Base-by-base conservation (phyloP, 2,113 vertebrate genomes). In the Podiceps cristatus region DNA sequence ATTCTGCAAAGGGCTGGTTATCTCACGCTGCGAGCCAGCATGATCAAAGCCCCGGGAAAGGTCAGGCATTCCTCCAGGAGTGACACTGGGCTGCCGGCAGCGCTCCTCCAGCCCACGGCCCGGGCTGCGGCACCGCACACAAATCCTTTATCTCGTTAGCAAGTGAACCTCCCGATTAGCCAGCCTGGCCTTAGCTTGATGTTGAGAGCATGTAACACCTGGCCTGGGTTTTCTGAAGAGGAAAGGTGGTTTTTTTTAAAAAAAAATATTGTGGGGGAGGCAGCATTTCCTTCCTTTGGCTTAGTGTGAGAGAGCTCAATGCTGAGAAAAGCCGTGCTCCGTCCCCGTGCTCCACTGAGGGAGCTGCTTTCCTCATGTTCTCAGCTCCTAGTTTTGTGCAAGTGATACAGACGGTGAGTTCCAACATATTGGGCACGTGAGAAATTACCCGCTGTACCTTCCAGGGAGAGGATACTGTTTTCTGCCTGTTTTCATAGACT, bases 31-130 rank as follows among this genome's bases (percentile, higher is more conserved):
- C 22, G 96, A 97, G 97, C 95, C 92, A 94, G 82, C 85, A 89
- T 96, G 97, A 98, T 98, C 98, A 98, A 98, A 98, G 98, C 93
- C 93, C 94, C 77, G 28, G 90, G 95, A 97, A 98, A 98, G 98
- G 97, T 97, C 97, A 98, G 96, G 85, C 98, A 94, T 98, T 98
- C 96, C 97, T 96, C 73, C 89, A 97, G 91, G 75, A 53, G 58
- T 75, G 95, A 95, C 86, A 88, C 85, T 93, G 64, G n/a, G 86
- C 97, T 94, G 95, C 96, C 88, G 35, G 77, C 80, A 92, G 63
- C 28, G 12, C 79, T 88, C 88, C 94, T 94, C 75, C 96, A 97
- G 83, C 93, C 87, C 86, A 81, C 77, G 77, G 68, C 82, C 78
- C 17, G 13, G 89, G 67, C 91, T 95, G 59, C 49, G 8, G 64